A percentile compares a stretch with the other conserved stretches of the same genome.
Conservation (phyloP, 2,113 vertebrate genomes). For the Anolis sagrei region DNA sequence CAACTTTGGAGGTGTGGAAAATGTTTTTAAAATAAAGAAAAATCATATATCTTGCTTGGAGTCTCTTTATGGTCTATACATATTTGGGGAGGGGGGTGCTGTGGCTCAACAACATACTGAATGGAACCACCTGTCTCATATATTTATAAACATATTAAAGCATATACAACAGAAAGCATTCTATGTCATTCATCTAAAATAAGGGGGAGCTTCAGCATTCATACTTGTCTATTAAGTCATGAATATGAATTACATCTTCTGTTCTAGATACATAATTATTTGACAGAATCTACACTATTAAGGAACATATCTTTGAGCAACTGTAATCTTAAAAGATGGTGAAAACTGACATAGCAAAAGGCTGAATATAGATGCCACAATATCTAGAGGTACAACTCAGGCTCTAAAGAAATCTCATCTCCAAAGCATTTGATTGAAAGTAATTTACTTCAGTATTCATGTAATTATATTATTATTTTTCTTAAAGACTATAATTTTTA, state of each 20-base stretch:
- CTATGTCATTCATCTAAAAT: neutral
- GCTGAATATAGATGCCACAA: neutral
- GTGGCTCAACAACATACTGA: too few species aligned
- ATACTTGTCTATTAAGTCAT: neutral
- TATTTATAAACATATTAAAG: neutral
- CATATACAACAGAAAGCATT: too few species aligned
- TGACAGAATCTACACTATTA: neutral
- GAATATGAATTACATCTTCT: neutral
- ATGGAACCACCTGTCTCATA: neutral
- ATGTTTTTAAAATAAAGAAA: too few species aligned
- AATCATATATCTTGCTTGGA: too few species aligned
- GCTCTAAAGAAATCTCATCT: neutral
- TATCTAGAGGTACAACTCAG: neutral
- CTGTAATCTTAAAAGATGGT: neutral
- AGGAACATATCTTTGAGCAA: conserved; percentile 24
- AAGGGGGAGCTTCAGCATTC: neutral
- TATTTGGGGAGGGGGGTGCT: too few species aligned
- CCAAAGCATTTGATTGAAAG: neutral
- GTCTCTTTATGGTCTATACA: too few species aligned
- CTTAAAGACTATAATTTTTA: conserved; percentile 30
- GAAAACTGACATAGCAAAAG: neutral
- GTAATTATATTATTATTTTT: neutral
- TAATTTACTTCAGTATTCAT: neutral
- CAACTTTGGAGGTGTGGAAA: too few species aligned
- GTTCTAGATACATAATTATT: neutral